These are phyloP conservation scores for Pyrgus malvae DNA, from an alignment of 2,888 invertebrate species.

Conservation along the genomic window DNA sequence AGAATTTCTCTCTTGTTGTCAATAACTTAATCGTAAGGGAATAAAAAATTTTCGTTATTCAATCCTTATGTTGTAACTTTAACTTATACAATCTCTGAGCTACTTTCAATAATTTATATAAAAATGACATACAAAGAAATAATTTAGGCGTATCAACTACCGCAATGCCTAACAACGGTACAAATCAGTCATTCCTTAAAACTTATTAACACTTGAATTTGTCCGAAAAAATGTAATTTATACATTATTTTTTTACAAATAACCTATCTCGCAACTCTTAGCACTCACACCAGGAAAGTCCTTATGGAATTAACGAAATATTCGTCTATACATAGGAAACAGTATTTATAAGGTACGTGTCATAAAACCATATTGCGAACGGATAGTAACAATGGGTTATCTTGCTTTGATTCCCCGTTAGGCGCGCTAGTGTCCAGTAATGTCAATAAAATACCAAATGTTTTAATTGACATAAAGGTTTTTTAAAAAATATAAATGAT, in stretches of 20 bases:
- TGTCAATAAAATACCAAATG: too few species aligned
- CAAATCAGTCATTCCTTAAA: slow-evolving; percentile 75
- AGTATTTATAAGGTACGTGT: slow-evolving; percentile 5
- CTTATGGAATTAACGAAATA: slow-evolving; percentile 2
- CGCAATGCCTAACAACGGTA: slow-evolving; percentile 64
- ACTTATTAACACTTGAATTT: slow-evolving; percentile 47
- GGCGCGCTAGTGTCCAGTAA: too few species aligned
- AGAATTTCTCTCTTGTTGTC: slow-evolving; percentile 23
- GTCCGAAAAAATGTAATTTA: slow-evolving; percentile 16
- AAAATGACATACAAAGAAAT: slow-evolving; percentile 62
- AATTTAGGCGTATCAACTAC: slow-evolving; percentile 61
- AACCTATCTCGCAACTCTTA: slow-evolving; percentile 17
- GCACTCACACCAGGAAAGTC: slow-evolving; percentile 26
- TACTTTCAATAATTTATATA: slow-evolving; percentile 44
- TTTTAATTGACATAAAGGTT: too few species aligned
- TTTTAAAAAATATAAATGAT: too few species aligned
- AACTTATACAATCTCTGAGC: slow-evolving; percentile 39
- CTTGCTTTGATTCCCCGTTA: too few species aligned
- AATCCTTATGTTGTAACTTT: slow-evolving; percentile 37
- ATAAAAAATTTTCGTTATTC: slow-evolving; percentile 37
- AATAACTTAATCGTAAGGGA: slow-evolving; percentile 45
- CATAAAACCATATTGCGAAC: slow-evolving; percentile 9
- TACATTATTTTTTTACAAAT: slow-evolving; percentile 18
- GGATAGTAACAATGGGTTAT: too few species aligned
- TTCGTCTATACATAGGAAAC: slow-evolving; percentile 11